Conservation (phyloP, 2,888 invertebrate species). For the Phorcus lineatus region DNA sequence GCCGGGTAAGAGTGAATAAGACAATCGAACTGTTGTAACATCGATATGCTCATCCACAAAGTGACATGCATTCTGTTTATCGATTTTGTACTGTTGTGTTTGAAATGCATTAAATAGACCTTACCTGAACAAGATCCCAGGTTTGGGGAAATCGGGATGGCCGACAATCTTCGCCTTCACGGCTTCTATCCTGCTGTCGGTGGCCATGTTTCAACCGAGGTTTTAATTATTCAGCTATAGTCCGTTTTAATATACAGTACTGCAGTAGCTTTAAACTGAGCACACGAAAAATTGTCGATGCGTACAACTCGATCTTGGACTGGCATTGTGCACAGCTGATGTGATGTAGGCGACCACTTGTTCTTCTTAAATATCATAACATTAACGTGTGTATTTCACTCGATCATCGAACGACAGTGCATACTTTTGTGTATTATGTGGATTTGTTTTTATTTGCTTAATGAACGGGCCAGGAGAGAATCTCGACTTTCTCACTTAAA, state of each 20-base stretch:
- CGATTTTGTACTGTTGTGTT: not conserved
- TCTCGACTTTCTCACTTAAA: too few relatives aligned
- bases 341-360: too few relatives aligned
- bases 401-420: too few relatives aligned
- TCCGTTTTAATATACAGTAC: not conserved
- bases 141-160: constrained; percentile 90
- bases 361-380: too few relatives aligned
- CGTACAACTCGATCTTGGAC: too few relatives aligned
- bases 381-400: too few relatives aligned
- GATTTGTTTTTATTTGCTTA: too few relatives aligned
- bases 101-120: constrained; percentile 39
- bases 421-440: too few relatives aligned
- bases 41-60: not conserved
- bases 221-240: not conserved
- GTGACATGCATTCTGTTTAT: not conserved
- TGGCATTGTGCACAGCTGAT: too few relatives aligned
- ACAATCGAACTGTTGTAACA: not conserved
- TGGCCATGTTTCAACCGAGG: constrained; percentile 7
- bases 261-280: not conserved
- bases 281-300: too few relatives aligned
- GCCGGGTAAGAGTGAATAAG: not conserved
- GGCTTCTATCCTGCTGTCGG: constrained; percentile 41
- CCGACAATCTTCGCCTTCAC: constrained; percentile 48
- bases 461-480: too few relatives aligned
- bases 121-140: constrained; percentile 90